Base-by-base conservation (phyloP, 2,797 vertebrate species). In the Phyllotis vaccarum region DNA sequence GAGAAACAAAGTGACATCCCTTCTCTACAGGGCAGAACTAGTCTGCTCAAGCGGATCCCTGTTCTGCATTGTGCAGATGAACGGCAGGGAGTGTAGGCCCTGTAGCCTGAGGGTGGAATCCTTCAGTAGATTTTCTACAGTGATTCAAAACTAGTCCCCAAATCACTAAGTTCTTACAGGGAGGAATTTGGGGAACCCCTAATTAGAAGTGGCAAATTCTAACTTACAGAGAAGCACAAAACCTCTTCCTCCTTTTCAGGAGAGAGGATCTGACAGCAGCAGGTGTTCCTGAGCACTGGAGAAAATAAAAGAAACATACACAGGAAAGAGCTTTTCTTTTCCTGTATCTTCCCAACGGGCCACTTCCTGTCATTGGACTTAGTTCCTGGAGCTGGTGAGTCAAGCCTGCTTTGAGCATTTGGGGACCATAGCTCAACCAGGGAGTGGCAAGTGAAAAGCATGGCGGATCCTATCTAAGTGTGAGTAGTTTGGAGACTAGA, bases 171-270 rank as follows among this genome's bases (percentile, higher is more conserved):
- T 94, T 96, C 75, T 68, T 86, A 21, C 43, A 89, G 27, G 92
- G 62, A 85, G 86, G 66, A 80, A 86, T 94, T 92, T 68, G 75
- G 85, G 96, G 70, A 95, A 78, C 24, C 82, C 76, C 22, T 94
- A 88, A 95, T 60, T 70, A 93, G 81, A 95, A 96, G 92, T 14
- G 6, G 46, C 40, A 96, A 43, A 81, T 92, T 90, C 82, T 90
- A 96, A 82, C 46, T 93, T 90, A 79, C 6, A 56, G 7, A 43
- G 78, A 92, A 93, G n/a, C 49, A 72, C 46, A 93, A 94, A 92
- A 22, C 40, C 49, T 74, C 88, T 86, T 89, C 12, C 46, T 88
- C 54, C 19, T 83, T 74, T 89, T 21, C 46, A 64, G 94, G 29
- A 17, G 14, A 24, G 76, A 78, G 34, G 46, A 92, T 52, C 82